Evolutionary conservation across 2,113 vertebrate genomes (phyloP), one percentile per base, ranked within the genome.

Genomic region (Fulica atra): DNA sequence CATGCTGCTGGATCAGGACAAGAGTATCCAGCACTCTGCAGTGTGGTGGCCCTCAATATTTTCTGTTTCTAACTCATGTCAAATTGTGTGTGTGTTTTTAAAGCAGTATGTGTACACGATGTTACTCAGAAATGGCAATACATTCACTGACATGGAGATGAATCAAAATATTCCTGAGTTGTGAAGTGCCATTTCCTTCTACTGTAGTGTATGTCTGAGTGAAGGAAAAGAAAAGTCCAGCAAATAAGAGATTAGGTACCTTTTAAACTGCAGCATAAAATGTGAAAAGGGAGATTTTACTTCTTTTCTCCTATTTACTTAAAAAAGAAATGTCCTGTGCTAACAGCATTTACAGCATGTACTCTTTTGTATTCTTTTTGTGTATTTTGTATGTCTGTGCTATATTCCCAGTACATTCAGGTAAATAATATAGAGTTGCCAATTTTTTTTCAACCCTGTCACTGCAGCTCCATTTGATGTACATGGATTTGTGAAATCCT

Each of bases 261-360:
- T 97, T 97, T 93, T 88, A 91, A 96, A 96, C 86, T 94, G 96
- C 97, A 94, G 93, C 94, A 96, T 93, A 96, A 96, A 97, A 95
- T 95, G 88, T 97, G 96, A 97, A 97, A 93, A 97, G 80, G 94
- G 96, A 98, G 96, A 96, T 93, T 96, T 95, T 95, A 93, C 96
- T 96, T 95, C 94, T 95, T 95, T 97, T 94, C 77, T 94, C 91
- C 86, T 97, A 96, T 96, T 96, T 98, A 97, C 97, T 89, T 96
- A 89, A 97, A 96, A 97, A 97, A 97, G 91, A 98, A 95, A 69
- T 61, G 96, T 95, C 94, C 91, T 97, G 95, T 98, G 96, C 97
- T 98, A 97, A 97, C 97, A 97, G 93, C 97, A 97, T 98, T 98
- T 98, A 98, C 97, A 97, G 93, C 95, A 35, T 98, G 96, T 98